Evolutionary conservation across 1,140 invertebrate genomes (phyloP), one percentile per base, ranked within the genome.

Genomic region (Zaprionus inermis): DNA sequence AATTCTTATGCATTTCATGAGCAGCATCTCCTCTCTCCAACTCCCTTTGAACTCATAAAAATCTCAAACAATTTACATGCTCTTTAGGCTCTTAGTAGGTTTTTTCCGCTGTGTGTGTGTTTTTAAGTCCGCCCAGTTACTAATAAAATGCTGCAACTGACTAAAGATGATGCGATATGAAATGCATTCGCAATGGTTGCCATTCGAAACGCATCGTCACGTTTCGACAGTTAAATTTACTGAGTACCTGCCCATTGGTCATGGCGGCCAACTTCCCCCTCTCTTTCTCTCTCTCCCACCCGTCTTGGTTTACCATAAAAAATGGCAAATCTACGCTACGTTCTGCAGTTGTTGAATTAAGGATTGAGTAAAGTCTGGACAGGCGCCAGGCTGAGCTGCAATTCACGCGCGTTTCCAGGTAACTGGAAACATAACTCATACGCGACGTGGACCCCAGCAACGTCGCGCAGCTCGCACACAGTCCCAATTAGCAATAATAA

Each of bases 401-500:
- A 44, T 44, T 44, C 38, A n/a, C 38, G 38, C 38, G n/a, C 52
- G 56, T 79, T 88, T 89, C 84, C 85, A 58, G 63, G 22, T 86
- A 88, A 88, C 70, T 73, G 63, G 54, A 63, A 57, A 74, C 75
- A 88, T 89, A 89, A 89, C 85, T 89, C 84, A 89, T 90, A 89
- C 84, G 84, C 85, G 72, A 65, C 79, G 68, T 79, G 70, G 79
- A 63, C 67, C 59, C 38, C 30, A 32, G n/a, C n/a, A n/a, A n/a
- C n/a, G n/a, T n/a, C n/a, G n/a, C n/a, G n/a, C n/a, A n/a, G n/a
- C n/a, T n/a, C 38, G 7, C 38, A 18, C 10, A 18, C 20, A 34
- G 56, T 10, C 51, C 84, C 84, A 89, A 89, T 89, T 89, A 89
- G 84, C 85, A 88, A 90, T 89, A 89, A 89, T 89, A 89, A 89